Percentiles rank a stretch among this genome's conserved stretches.
phyloP scores from a whole-genome alignment of 2,797 vertebrate genomes.

The Geotrypetes seraphini region DNA sequence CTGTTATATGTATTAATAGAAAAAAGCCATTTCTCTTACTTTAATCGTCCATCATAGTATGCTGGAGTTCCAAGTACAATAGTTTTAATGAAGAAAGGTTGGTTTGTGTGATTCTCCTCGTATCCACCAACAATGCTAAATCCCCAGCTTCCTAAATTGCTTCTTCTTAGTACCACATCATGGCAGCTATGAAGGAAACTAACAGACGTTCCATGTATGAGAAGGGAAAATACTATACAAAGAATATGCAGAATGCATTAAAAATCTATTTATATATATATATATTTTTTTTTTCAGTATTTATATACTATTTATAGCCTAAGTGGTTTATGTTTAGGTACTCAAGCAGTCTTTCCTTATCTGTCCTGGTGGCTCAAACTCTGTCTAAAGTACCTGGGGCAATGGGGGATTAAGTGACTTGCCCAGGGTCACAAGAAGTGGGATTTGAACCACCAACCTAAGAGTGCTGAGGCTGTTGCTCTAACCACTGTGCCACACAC shows the following conservation, averaged over 20 bases:
- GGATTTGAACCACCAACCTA: too few relatives aligned
- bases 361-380: too few relatives aligned
- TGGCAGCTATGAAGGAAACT: slow-evolving; percentile 91
- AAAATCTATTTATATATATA: not conserved
- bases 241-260: not conserved
- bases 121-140: slow-evolving; percentile 97
- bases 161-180: slow-evolving; percentile 86
- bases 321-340: too few relatives aligned
- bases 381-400: too few relatives aligned
- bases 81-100: slow-evolving; percentile 98
- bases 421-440: too few relatives aligned
- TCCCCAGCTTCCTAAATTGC: slow-evolving; percentile 90
- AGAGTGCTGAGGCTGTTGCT: too few relatives aligned
- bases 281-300: too few relatives aligned
- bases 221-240: not conserved
- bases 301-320: too few relatives aligned
- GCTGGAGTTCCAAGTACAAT: slow-evolving; percentile 97
- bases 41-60: slow-evolving; percentile 92
- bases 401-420: too few relatives aligned
- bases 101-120: slow-evolving; percentile 92
- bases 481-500: too few relatives aligned
- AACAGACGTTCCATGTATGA: slow-evolving; percentile 2
- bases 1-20: not conserved
- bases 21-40: slow-evolving; percentile 80
- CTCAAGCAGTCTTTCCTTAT: too few relatives aligned